Percentiles rank a stretch among this genome's conserved stretches.
phyloP scores from a whole-genome alignment of 1,140 invertebrate genomes.

The Pogonomyrmex californicus region DNA sequence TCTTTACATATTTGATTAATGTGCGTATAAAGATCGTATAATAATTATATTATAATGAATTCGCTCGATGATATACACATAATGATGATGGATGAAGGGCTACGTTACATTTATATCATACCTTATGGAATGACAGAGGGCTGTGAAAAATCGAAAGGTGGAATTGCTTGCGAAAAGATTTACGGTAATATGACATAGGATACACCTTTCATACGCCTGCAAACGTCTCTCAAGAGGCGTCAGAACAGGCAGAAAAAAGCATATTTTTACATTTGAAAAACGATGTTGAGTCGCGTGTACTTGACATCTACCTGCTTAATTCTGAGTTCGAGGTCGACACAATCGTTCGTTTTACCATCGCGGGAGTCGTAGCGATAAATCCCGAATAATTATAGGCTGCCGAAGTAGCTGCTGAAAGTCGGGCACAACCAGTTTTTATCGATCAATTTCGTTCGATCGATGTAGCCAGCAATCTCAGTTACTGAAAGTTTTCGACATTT shows the following conservation, averaged over 20 bases:
- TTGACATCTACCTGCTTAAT: not conserved
- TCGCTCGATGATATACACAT: not conserved
- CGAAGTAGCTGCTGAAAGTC: slow-evolving; percentile 14
- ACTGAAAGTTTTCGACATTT: not conserved
- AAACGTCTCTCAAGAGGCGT: not conserved
- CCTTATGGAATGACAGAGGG: not conserved
- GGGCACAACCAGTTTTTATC: slow-evolving; percentile 28
- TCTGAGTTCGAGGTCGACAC: not conserved
- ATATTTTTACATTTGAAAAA: not conserved
- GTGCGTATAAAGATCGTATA: not conserved
- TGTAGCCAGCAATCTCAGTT: not conserved
- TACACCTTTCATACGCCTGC: not conserved
- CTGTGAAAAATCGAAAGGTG: not conserved
- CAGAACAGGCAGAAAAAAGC: not conserved
- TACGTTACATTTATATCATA: not conserved
- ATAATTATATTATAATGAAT: not conserved
- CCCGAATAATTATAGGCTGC: slow-evolving; percentile 7
- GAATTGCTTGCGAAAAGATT: not conserved
- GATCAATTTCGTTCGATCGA: not conserved
- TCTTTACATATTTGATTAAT: slow-evolving; percentile 20
- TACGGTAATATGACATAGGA: not conserved
- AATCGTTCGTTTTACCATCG: not conserved
- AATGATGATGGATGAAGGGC: not conserved
- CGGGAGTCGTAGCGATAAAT: slow-evolving; percentile 36
- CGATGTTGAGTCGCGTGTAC: not conserved